phyloP scores from a whole-genome alignment of 23 tunicate species.

The Trididemnum clinides region DNA sequence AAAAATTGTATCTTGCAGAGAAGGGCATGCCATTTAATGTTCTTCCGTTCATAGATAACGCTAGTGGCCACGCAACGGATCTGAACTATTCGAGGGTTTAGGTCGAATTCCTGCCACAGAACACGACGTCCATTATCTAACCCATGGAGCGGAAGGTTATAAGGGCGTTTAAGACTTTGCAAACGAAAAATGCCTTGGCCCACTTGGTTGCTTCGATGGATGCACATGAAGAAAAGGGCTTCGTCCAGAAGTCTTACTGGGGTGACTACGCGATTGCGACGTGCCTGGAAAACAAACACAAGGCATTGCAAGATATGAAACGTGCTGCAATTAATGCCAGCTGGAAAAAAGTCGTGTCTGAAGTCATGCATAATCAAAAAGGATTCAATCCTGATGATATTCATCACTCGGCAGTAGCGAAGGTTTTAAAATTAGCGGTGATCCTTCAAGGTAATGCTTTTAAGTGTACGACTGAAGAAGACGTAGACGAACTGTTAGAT shows the following conservation, averaged over 20 bases:
- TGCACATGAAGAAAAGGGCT: neutral
- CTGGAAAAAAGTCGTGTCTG: neutral
- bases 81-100: neutral
- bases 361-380: neutral
- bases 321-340: neutral
- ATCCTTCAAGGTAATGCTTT: neutral
- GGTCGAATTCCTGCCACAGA: neutral
- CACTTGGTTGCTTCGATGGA: neutral
- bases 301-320: neutral
- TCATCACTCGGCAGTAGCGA: neutral
- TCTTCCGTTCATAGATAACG: neutral
- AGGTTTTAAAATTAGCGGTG: neutral
- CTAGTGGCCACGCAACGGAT: neutral
- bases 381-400: neutral
- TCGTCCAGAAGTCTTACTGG: neutral
- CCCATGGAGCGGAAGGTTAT: neutral
- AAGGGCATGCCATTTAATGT: neutral
- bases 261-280: neutral
- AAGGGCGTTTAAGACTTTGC: neutral
- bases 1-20: neutral
- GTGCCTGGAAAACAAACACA: neutral
- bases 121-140: neutral
- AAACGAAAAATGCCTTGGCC: neutral
- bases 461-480: neutral
- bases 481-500: no score